Conservation (phyloP, 1,140 invertebrate genomes). For the Theocolax elegans region DNA sequence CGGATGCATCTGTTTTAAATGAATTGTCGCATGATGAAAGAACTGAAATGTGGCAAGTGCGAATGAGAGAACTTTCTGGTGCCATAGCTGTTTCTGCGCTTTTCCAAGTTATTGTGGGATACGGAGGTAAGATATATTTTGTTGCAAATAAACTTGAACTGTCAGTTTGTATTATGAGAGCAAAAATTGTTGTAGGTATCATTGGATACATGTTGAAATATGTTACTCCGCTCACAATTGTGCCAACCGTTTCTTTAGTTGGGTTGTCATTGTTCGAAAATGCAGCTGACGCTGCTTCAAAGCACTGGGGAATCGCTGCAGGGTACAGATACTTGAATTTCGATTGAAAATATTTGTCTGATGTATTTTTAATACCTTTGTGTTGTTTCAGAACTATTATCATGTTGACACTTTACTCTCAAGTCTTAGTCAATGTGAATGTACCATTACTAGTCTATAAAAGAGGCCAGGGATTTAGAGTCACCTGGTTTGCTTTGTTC, state of each 20-base stretch:
- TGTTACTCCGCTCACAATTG: constrained; percentile 84
- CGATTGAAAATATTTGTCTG: background rate
- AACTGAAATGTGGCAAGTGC: constrained; percentile 78
- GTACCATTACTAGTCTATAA: constrained; percentile 74
- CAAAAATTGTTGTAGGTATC: constrained; percentile 67
- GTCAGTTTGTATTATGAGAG: background rate
- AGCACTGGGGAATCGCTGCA: constrained; percentile 84
- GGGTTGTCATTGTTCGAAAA: constrained; percentile 84
- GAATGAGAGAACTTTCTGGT: constrained; percentile 86
- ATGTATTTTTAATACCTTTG: background rate
- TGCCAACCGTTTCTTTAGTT: constrained; percentile 82
- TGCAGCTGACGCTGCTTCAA: constrained; percentile 78
- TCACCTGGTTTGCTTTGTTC: constrained; percentile 79
- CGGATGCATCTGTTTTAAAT: constrained; percentile 66
- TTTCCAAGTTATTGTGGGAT: constrained; percentile 82
- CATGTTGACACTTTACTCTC: constrained; percentile 84
- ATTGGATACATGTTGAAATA: constrained; percentile 79
- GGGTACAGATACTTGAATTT: constrained; percentile 69
- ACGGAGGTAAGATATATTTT: constrained; percentile 61
- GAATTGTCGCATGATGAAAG: constrained; percentile 71
- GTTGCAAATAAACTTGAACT: background rate
- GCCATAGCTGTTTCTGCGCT: constrained; percentile 86
- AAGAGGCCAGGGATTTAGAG: constrained; percentile 70
- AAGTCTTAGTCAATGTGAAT: constrained; percentile 78
- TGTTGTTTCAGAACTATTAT: constrained; percentile 78